Base-by-base conservation (phyloP, 2,888 invertebrate species). In the Acanthacorydalis orientalis region DNA sequence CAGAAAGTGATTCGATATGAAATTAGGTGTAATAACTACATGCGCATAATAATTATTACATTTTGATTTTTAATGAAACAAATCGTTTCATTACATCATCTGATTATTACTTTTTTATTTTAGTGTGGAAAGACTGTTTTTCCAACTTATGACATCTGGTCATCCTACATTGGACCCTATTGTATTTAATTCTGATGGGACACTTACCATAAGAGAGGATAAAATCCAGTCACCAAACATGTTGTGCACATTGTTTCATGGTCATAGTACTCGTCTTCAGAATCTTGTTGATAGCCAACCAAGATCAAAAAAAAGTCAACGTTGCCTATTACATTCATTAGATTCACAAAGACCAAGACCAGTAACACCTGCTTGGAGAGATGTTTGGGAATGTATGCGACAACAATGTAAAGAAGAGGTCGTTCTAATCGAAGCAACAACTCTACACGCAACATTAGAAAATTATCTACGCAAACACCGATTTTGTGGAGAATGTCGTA, bases 401-500 rank as follows among this genome's bases (percentile, higher is more conserved):
- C 70, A 77, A 39, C 77, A 81, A 46, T 87, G 86, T 58, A 75
- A 82, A 47, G 82, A 83, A 57, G 90, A 91, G 65, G 82, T 91
- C 54, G 84, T 90, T 41, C 77, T 90, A 44, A 83, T 93, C 48
- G 88, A 91, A 66, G 83, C 85, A 53, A 81, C 82, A 59, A 83
- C 82, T 54, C 70, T 93, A 51, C 81, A 88, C 58, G 80, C 82
- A 51, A 91, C 91, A 12, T 72, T 93, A 37, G 90, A 92, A 60
- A 85, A 82, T 55, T 93, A 93, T 67, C 74, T 93, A 51, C 77
- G 86, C 56, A 93, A 93, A 69, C 92, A 93, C 64, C 79, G 90
- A 69, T 93, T 93, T 67, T 93, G 93, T 62, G 80, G 83, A 2
- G 93, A 93, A 62, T 93, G 93, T 63, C 83, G 90, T 56, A 86